Evolutionary conservation across 1,140 invertebrate genomes (phyloP), one percentile per base, ranked within the genome.

Genomic region (Aricia agestis): DNA sequence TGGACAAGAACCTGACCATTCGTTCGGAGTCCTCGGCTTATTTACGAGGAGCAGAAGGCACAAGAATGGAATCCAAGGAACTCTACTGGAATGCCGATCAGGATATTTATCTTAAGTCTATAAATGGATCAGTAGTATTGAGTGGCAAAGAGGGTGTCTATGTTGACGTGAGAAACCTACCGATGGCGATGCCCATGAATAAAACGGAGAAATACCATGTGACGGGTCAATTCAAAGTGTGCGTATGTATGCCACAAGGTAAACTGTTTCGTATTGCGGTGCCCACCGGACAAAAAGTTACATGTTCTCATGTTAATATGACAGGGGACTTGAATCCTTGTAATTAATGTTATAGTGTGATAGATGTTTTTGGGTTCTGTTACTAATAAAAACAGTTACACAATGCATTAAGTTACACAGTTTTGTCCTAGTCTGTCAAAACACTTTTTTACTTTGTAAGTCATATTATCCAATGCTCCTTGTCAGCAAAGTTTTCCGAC

Each of bases 231-330:
- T 98, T 95, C 81, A 97, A 97, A 91, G 92, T 98, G 2, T 98
- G 97, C 74, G 94, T 97, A 1, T 98, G 97, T 80, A 97, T 97
- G 96, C 96, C 97, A 0, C 93, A 95, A 72, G 97, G 97, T 0
- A 96, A 95, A 80, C 82, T 98, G 7, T 98, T 97, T 78, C 93
- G 94, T 73, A 93, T 98, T 4, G 94, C 95, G 0, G 93, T 96
- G 3, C 93, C 93, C 13, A 91, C 86, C 3, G 94, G 92, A 17
- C 92, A 92, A 66, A 92, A 92, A 72, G 92, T 94, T 7, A 94
- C 93, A 32, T 96, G 95, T 77, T 93, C 94, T 13, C 93, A 94
- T 85, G 92, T 95, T 31, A 95, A 93, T 73, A 92, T 92, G 84
- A 93, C 90, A 0, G 87, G 93, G 2, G 93, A 94, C 68, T 92